These are phyloP conservation scores for Trichoplusia ni DNA, from an alignment of 1,140 invertebrate genomes.

Conservation along the genomic window DNA sequence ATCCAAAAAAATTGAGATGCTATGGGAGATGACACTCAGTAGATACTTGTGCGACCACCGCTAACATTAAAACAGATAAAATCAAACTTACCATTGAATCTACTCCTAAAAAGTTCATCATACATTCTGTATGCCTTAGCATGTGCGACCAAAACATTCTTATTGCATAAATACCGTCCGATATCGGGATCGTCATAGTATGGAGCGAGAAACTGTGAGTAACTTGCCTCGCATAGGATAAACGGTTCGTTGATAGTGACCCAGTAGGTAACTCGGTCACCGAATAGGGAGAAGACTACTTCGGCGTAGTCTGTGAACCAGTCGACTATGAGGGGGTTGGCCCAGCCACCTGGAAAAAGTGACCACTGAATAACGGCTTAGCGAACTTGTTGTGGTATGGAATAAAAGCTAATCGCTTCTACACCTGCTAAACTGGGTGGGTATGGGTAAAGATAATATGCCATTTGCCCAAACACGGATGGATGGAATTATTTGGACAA, in stretches of 20 bases:
- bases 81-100: constrained; percentile 57
- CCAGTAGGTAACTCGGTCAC: constrained; percentile 76
- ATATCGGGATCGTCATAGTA: constrained; percentile 47
- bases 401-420: too few relatives aligned
- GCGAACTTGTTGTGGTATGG: too few relatives aligned
- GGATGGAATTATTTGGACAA: too few relatives aligned
- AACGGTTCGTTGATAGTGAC: constrained; percentile 63
- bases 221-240: constrained; percentile 63
- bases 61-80: background rate
- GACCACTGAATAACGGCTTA: too few relatives aligned
- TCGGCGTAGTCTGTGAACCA: constrained; percentile 74
- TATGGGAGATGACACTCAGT: background rate
- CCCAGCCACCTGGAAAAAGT: constrained; percentile 83
- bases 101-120: constrained; percentile 35
- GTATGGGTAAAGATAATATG: too few relatives aligned
- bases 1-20: too few relatives aligned
- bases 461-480: too few relatives aligned
- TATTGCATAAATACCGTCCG: constrained; percentile 77
- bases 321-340: constrained; percentile 75
- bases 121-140: constrained; percentile 83
- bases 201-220: constrained; percentile 37
- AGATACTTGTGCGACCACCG: background rate
- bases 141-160: constrained; percentile 82
- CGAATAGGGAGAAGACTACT: constrained; percentile 64
- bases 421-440: too few relatives aligned